Evolutionary conservation across 1,140 invertebrate species (phyloP), one percentile per base, ranked within the genome.

Genomic region (Spodoptera frugiperda): DNA sequence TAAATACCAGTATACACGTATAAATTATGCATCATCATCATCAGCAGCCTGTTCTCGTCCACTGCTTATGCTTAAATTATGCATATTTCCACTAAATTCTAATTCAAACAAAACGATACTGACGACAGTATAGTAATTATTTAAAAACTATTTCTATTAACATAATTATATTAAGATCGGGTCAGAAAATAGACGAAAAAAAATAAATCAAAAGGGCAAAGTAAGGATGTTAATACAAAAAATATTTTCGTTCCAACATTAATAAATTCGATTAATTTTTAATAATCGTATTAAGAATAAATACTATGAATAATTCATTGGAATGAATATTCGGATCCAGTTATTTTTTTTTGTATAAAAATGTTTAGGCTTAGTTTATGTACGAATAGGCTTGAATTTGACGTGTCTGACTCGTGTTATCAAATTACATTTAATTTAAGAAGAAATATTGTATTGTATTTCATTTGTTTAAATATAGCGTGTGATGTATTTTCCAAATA

Each of bases 231-330:
- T 15, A 25, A 14, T 55, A 10, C 14, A 59, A 65, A 65, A 65
- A 65, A 21, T 48, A 21, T 63, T 65, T 39, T 65, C 17, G 61
- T n/a, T 48, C 5, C 21, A 25, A 19, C 21, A 48, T 65, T 46
- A 48, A 44, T 21, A 48, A 4, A 25, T 59, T 49, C 33, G 48
- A 73, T 48, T 73, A 59, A 73, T 73, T 59, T 59, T 71, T 59
- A 33, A 73, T 73, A 73, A 73, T 59, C 39, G 55, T 59, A 73
- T 73, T 59, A 73, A 33, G 49, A 57, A 49, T 73, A 61, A 59
- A 39, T 39, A 39, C 5, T 39, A 39, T 61, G 71, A 73, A 73
- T 73, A 19, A 73, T 59, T 59, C 71, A 73, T 73, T 14, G 0
- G n/a, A 19, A 33, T 49, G 19, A 73, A 49, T 46, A 59, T 73